These are phyloP conservation scores for Dendropsophus ebraccatus DNA, from an alignment of 2,113 vertebrate genomes.

Conservation along the genomic window DNA sequence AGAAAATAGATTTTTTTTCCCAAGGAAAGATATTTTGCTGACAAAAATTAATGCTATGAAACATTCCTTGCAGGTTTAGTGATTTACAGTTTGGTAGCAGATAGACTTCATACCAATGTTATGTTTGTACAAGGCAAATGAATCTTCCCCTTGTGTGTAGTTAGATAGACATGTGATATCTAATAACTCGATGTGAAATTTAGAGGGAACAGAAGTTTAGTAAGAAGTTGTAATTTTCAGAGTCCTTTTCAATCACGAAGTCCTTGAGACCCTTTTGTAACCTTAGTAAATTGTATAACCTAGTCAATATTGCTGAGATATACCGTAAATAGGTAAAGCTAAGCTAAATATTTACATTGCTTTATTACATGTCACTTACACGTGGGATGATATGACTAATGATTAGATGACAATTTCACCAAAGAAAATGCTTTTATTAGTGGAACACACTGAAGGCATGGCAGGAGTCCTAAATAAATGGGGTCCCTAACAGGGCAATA, in stretches of 20 bases:
- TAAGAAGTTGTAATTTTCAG: not conserved
- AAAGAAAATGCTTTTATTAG: not conserved
- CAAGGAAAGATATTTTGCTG: not conserved
- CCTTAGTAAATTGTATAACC: not conserved
- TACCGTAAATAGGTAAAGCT: not conserved
- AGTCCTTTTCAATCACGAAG: not conserved
- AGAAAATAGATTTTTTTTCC: conserved; percentile 7
- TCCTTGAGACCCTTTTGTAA: conserved; percentile 13
- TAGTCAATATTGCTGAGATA: not conserved
- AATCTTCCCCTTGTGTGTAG: conserved; percentile 67
- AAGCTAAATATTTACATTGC: not conserved
- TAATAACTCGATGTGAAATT: conserved; percentile 68
- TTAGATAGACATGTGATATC: conserved; percentile 67
- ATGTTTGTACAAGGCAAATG: conserved; percentile 60
- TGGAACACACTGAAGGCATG: not conserved
- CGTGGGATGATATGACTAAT: conserved; percentile 16
- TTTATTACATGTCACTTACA: not conserved
- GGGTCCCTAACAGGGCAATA: not conserved
- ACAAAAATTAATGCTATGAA: conserved; percentile 6
- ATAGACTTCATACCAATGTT: conserved; percentile 41
- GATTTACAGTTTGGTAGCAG: conserved; percentile 36
- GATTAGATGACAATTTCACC: not conserved
- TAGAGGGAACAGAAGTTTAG: conserved; percentile 41
- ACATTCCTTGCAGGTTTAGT: conserved; percentile 35
- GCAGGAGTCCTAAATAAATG: not conserved